Conservation (phyloP, 2,888 invertebrate species). For the Subacronicta megacephala region DNA sequence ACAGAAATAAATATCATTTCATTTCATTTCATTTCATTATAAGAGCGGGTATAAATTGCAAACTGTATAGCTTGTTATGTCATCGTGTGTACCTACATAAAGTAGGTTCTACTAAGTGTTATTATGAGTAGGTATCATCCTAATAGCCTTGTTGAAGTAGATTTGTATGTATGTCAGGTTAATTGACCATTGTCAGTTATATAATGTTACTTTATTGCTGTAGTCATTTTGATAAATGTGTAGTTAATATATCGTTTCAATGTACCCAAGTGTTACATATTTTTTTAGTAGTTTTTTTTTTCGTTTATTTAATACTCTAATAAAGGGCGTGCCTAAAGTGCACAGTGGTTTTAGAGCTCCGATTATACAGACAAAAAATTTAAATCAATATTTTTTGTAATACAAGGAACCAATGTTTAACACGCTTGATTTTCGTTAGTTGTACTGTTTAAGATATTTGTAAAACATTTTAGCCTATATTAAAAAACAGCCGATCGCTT, state of each 20-base stretch:
- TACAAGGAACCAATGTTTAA: not conserved
- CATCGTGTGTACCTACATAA: not conserved
- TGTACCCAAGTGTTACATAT: not conserved
- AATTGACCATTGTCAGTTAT: constrained; percentile 32
- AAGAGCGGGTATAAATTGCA: too few species aligned
- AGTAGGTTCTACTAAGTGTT: constrained; percentile 2
- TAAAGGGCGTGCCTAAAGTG: too few species aligned
- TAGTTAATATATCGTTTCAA: constrained; percentile 16
- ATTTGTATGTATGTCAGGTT: constrained; percentile 22
- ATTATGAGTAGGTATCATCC: constrained; percentile 20
- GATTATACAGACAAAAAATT: too few species aligned
- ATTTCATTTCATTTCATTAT: too few species aligned
- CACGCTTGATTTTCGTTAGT: too few species aligned
- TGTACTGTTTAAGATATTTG: too few species aligned
- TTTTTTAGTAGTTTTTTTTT: not conserved
- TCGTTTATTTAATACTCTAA: too few species aligned
- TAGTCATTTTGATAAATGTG: constrained; percentile 19
- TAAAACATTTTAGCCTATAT: not conserved
- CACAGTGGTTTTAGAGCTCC: too few species aligned
- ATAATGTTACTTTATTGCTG: constrained; percentile 15
- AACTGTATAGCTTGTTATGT: too few species aligned
- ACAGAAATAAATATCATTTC: too few species aligned
- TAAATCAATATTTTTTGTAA: too few species aligned
- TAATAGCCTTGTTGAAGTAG: constrained; percentile 11
- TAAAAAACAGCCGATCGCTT: not conserved